These are phyloP conservation scores for Hyperoplus lanceolatus DNA, from an alignment of 2,797 vertebrate genomes.

Conservation along the genomic window DNA sequence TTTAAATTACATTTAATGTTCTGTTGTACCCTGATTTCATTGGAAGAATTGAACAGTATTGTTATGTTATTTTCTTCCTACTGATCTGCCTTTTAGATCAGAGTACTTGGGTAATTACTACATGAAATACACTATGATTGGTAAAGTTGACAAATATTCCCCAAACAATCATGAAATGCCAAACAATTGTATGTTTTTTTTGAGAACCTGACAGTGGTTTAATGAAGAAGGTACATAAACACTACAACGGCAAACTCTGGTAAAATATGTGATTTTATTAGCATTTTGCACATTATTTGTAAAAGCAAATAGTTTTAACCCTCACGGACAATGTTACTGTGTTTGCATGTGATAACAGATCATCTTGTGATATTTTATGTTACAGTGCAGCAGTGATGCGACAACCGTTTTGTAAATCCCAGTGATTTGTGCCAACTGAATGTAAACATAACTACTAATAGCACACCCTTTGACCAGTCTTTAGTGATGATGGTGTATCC, in stretches of 20 bases:
- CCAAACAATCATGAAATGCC: slow-evolving; percentile 79
- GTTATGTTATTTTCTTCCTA: not conserved
- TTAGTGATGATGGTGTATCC: slow-evolving; percentile 43
- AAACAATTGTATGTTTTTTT: slow-evolving; percentile 55
- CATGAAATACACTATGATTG: not conserved
- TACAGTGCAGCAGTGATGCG: slow-evolving; percentile 34
- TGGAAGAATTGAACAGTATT: not conserved
- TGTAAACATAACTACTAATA: slow-evolving; percentile 65
- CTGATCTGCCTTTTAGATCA: not conserved
- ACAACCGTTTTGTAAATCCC: slow-evolving; percentile 59
- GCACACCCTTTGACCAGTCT: slow-evolving; percentile 46
- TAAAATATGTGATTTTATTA: slow-evolving; percentile 31
- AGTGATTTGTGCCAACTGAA: slow-evolving; percentile 81
- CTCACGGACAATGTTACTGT: slow-evolving; percentile 15
- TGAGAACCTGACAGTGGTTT: slow-evolving; percentile 44
- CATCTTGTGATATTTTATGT: slow-evolving; percentile 44
- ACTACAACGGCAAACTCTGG: slow-evolving; percentile 22
- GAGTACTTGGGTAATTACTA: not conserved
- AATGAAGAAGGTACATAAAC: slow-evolving; percentile 36
- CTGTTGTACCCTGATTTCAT: slow-evolving; percentile 6
- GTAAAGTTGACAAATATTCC: slow-evolving; percentile 3
- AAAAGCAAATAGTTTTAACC: slow-evolving; percentile 34
- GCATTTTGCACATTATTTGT: slow-evolving; percentile 25
- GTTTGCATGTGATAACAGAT: slow-evolving; percentile 55
- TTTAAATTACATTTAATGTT: not conserved